Conservation (phyloP, 2,797 vertebrate genomes). For the Cyprinella venusta region DNA sequence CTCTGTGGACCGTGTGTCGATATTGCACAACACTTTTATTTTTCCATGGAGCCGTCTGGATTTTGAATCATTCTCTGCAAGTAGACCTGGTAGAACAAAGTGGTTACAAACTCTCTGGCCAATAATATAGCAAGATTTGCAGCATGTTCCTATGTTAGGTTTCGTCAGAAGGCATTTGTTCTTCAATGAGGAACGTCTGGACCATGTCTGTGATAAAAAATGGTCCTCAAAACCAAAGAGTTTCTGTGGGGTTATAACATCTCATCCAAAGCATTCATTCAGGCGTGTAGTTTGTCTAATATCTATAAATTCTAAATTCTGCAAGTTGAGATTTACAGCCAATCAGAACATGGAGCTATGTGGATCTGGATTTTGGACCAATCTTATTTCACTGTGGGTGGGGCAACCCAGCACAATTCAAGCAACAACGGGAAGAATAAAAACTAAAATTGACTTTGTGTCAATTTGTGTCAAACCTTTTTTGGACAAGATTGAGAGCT, state of each 20-base stretch:
- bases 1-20: slow-evolving; percentile 10
- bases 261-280: neutral
- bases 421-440: neutral
- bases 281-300: neutral
- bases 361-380: neutral
- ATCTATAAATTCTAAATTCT: neutral
- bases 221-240: neutral
- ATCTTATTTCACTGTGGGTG: neutral
- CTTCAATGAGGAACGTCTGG: slow-evolving; percentile 7
- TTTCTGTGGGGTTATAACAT: slow-evolving; percentile 32
- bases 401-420: neutral
- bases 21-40: slow-evolving; percentile 26
- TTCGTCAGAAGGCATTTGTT: slow-evolving; percentile 15
- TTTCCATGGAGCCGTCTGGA: slow-evolving; percentile 32
- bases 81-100: slow-evolving; percentile 11
- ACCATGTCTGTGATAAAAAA: slow-evolving; percentile 6
- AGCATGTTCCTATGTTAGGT: slow-evolving; percentile 4
- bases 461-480: neutral
- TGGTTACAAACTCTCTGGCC: neutral
- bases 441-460: neutral
- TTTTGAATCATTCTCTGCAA: slow-evolving; percentile 33
- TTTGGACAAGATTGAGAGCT: neutral
- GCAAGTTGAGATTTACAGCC: neutral
- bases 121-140: slow-evolving; percentile 24
- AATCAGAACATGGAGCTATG: neutral